phyloP scores from a whole-genome alignment of 1,140 invertebrate genomes.

The Chironomus striatipennis region DNA sequence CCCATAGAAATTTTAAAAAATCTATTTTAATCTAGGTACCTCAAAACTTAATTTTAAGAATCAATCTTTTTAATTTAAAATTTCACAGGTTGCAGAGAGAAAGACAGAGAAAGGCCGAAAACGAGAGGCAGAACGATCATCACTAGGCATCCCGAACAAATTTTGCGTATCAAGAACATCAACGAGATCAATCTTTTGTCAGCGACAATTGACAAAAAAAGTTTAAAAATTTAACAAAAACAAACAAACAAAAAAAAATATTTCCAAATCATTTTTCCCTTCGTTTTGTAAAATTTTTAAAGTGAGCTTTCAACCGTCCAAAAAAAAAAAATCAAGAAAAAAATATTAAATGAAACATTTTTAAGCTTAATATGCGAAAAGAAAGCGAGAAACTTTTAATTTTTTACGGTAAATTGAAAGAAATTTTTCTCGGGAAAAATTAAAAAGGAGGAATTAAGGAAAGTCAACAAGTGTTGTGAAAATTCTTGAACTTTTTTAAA shows the following conservation, averaged over 20 bases:
- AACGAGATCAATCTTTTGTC: not conserved
- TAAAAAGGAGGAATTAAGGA: too few relatives aligned
- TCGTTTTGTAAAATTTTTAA: not conserved
- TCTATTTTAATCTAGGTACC: too few relatives aligned
- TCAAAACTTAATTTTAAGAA: too few relatives aligned
- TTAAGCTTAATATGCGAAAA: too few relatives aligned
- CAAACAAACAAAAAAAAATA: not conserved
- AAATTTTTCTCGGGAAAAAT: too few relatives aligned
- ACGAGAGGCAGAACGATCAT: not conserved
- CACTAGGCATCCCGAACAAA: not conserved
- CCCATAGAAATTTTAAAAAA: too few relatives aligned
- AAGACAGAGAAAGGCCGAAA: slow-evolving; percentile 7
- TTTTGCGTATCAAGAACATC: not conserved
- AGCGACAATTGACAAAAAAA: not conserved
- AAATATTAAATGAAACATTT: too few relatives aligned
- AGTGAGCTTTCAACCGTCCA: not conserved
- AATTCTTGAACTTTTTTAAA: too few relatives aligned
- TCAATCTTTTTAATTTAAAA: not conserved
- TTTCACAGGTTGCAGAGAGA: not conserved
- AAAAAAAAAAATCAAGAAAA: not conserved
- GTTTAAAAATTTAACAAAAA: not conserved
- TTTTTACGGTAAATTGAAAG: too few relatives aligned
- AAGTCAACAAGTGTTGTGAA: too few relatives aligned
- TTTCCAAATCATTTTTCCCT: not conserved
- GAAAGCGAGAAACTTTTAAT: too few relatives aligned